Conservation (phyloP, 2,113 vertebrate species). For the Meriones unguiculatus region DNA sequence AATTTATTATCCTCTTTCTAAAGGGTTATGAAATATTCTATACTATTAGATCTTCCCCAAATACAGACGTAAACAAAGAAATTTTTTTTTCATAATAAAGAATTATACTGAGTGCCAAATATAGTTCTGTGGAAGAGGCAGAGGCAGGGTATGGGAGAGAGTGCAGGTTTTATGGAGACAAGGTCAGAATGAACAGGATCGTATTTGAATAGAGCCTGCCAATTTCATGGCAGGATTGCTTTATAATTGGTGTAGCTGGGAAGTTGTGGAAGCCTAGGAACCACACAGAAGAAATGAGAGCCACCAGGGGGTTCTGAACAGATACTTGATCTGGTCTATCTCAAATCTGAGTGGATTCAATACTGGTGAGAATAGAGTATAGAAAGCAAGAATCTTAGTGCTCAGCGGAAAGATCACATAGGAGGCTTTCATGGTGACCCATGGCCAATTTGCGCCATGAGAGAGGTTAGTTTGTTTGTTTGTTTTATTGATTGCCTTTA, state of each 20-base stretch:
- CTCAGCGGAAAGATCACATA: neutral
- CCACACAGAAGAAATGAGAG: neutral
- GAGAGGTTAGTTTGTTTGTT: neutral
- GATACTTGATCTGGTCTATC: neutral
- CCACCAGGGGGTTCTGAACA: neutral
- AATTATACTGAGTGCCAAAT: neutral
- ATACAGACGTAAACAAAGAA: neutral
- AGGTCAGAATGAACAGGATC: neutral
- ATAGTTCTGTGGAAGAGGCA: neutral
- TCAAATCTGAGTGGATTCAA: neutral
- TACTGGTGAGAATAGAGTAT: neutral
- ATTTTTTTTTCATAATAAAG: neutral
- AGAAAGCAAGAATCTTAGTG: neutral
- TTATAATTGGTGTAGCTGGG: too few species aligned
- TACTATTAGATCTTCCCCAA: neutral
- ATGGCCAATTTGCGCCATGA: neutral
- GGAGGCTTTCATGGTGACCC: neutral
- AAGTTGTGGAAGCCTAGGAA: neutral
- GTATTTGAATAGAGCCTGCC: neutral
- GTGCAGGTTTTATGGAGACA: neutral
- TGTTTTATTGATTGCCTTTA: neutral
- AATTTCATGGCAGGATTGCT: neutral
- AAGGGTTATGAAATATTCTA: neutral
- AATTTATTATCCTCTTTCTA: neutral
- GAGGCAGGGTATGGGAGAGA: neutral